phyloP scores from a whole-genome alignment of 2,797 vertebrate species.

The Allobates femoralis region DNA sequence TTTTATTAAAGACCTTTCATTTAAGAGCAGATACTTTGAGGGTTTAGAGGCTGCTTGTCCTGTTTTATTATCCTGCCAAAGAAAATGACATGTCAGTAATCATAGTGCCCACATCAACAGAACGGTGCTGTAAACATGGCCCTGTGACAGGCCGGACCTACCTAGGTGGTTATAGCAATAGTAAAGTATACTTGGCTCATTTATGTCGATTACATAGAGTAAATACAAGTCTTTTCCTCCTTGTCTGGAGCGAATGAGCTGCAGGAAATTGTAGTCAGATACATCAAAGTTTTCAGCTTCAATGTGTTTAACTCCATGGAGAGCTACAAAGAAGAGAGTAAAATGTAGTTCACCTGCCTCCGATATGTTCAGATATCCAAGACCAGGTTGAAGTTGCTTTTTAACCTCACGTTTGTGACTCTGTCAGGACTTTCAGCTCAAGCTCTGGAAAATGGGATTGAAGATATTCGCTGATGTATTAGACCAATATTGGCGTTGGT shows the following conservation, averaged over 20 bases:
- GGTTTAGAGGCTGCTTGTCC: neutral
- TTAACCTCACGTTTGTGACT: no score
- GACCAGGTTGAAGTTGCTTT: no score
- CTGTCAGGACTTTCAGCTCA: no score
- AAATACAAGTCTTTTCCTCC: conserved; percentile 1
- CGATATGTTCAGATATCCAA: no score
- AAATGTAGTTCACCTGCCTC: no score
- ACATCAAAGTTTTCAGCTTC: neutral
- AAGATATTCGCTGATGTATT: no score
- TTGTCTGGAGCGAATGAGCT: neutral
- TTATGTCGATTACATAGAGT: neutral
- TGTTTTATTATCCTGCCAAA: conserved; percentile 23
- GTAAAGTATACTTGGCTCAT: neutral
- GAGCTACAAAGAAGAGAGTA: no score
- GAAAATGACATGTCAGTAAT: neutral
- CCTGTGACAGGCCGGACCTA: neutral
- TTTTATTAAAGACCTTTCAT: conserved; percentile 3
- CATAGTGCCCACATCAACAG: neutral
- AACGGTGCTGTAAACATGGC: neutral
- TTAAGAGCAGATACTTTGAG: neutral
- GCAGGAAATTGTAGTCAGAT: neutral
- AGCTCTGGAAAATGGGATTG: no score
- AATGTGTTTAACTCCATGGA: neutral
- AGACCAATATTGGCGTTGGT: no score
- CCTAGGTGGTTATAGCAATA: conserved; percentile 32